Percentiles rank a stretch among this genome's conserved stretches.
Evolutionary conservation across 2,797 vertebrate species (phyloP).

Genomic region (Lates japonicus): DNA sequence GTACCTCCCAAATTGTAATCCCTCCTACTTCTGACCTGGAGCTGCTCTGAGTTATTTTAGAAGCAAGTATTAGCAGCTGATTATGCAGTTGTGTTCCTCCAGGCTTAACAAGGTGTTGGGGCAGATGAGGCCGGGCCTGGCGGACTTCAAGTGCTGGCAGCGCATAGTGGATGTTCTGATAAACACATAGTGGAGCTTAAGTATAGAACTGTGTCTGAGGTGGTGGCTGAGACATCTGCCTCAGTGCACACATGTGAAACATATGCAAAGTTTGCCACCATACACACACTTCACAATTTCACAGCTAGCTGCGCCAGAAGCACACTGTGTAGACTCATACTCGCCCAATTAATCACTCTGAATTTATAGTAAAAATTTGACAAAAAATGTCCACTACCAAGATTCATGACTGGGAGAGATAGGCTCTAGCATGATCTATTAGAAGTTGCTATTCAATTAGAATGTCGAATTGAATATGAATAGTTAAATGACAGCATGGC

Average conservation of each 20-base stretch:
- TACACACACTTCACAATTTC: constrained; percentile 1
- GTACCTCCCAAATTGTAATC: constrained; percentile 48
- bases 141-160: constrained; percentile 68
- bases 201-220: constrained; percentile 35
- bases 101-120: constrained; percentile 73
- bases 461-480: constrained; percentile 60
- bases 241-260: constrained; percentile 47
- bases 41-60: constrained; percentile 69
- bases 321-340: neutral
- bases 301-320: neutral
- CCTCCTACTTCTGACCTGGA: constrained; percentile 52
- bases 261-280: neutral
- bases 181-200: constrained; percentile 46
- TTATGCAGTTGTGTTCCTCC: constrained; percentile 67
- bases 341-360: constrained; percentile 10
- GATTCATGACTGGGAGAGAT: constrained; percentile 18
- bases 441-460: constrained; percentile 53
- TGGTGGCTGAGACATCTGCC: constrained; percentile 60
- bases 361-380: constrained; percentile 9
- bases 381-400: neutral
- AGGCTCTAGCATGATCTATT: constrained; percentile 4
- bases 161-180: constrained; percentile 61
- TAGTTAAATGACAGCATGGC: constrained; percentile 53
- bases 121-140: constrained; percentile 65
- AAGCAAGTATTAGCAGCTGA: constrained; percentile 63